A percentile compares a stretch with the other conserved stretches of the same genome.
Conservation (phyloP, 1,140 invertebrate species). For the Gryon sp. region DNA sequence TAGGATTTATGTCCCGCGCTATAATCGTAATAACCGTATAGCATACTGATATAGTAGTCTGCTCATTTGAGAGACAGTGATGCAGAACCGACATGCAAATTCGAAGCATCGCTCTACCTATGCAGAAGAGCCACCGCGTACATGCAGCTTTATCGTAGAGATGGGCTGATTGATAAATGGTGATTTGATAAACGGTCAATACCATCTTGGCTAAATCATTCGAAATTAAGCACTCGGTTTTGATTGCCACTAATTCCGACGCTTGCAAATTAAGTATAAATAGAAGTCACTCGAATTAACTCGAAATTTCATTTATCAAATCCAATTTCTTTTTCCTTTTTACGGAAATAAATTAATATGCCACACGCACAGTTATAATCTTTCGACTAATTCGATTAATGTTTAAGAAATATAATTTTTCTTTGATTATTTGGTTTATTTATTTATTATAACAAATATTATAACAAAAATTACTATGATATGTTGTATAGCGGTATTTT, state of each 20-base stretch:
- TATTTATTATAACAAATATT: no score
- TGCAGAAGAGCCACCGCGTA: slow-evolving; percentile 14
- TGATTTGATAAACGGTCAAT: slow-evolving; percentile 64
- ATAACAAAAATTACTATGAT: no score
- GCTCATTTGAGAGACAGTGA: slow-evolving; percentile 64
- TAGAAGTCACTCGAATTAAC: not conserved
- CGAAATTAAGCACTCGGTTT: slow-evolving; percentile 47
- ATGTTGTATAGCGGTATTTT: no score
- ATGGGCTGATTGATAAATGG: slow-evolving; percentile 59
- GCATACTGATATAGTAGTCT: slow-evolving; percentile 60
- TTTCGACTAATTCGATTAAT: no score
- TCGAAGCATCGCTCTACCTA: slow-evolving; percentile 26
- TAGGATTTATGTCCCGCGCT: slow-evolving; percentile 60
- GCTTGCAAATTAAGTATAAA: slow-evolving; percentile 30
- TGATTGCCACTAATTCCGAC: slow-evolving; percentile 36
- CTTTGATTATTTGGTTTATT: no score
- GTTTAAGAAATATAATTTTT: no score
- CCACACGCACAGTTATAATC: no score
- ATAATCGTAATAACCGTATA: slow-evolving; percentile 64
- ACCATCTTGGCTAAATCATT: slow-evolving; percentile 62
- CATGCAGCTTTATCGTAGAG: slow-evolving; percentile 38
- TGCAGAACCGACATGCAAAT: slow-evolving; percentile 64
- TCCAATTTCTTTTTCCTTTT: no score
- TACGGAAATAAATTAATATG: no score
- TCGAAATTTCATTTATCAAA: not conserved